These are phyloP conservation scores for Linnaemya vulpina DNA, from an alignment of 2,888 invertebrate genomes.

Conservation along the genomic window DNA sequence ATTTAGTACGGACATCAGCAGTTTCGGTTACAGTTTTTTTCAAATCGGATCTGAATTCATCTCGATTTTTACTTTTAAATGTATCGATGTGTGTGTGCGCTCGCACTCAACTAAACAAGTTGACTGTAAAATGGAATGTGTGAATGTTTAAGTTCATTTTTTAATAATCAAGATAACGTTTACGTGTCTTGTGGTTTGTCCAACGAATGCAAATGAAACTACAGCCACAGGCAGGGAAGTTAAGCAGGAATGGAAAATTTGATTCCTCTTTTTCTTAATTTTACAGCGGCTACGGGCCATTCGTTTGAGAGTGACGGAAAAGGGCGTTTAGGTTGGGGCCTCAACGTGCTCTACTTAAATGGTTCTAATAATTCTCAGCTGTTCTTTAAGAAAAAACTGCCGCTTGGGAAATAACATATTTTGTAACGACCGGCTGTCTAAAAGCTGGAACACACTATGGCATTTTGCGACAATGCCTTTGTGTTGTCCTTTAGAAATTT, in stretches of 20 bases:
- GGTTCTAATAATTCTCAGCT: no score
- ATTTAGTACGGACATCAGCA: slow-evolving; percentile 24
- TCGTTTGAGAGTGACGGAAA: no score
- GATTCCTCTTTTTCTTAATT: background rate
- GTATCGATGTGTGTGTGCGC: slow-evolving; percentile 11
- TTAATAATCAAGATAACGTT: slow-evolving; percentile 10
- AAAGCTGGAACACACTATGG: no score
- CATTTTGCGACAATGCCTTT: no score
- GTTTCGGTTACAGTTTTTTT: slow-evolving; percentile 33
- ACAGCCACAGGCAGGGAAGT: background rate
- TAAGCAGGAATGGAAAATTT: background rate
- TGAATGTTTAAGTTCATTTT: slow-evolving; percentile 7
- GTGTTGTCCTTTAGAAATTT: no score
- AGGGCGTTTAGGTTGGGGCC: no score
- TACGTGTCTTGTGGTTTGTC: slow-evolving; percentile 34
- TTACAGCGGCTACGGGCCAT: no score
- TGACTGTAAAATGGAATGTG: slow-evolving; percentile 15
- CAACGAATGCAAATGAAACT: background rate
- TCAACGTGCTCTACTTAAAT: no score
- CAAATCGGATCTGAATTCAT: slow-evolving; percentile 42
- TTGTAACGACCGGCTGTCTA: no score
- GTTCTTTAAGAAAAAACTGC: no score
- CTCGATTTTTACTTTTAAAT: slow-evolving; percentile 28
- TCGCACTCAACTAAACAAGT: background rate
- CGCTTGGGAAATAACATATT: no score